These are phyloP conservation scores for Pseudochirops cupreus DNA, from an alignment of 2,797 vertebrate genomes.

Conservation along the genomic window DNA sequence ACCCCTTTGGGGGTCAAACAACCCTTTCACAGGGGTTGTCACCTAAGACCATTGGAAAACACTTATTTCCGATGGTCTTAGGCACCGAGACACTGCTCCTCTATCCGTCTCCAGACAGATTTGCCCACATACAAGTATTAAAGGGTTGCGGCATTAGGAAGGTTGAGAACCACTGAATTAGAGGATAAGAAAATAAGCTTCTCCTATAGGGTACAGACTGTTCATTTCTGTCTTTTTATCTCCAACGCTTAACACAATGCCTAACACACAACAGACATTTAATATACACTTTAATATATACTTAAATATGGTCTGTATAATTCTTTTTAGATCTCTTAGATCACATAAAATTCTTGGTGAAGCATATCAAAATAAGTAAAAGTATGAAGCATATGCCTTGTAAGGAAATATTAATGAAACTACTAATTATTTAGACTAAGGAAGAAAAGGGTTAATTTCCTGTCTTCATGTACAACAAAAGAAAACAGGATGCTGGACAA, in stretches of 20 bases:
- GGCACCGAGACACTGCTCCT: too few species aligned
- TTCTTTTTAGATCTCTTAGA: neutral
- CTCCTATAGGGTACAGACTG: neutral
- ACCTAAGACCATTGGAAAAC: too few species aligned
- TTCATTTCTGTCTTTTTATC: neutral
- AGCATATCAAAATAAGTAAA: constrained; percentile 33
- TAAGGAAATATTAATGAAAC: neutral
- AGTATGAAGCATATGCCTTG: neutral
- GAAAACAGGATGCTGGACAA: constrained; percentile 11
- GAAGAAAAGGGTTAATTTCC: constrained; percentile 30
- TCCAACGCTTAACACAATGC: neutral
- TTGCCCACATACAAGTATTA: too few species aligned
- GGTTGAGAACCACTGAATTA: too few species aligned
- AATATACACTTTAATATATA: neutral
- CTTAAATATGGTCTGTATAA: neutral
- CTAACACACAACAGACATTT: neutral
- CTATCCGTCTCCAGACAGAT: too few species aligned
- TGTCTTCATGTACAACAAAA: neutral
- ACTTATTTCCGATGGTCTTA: too few species aligned
- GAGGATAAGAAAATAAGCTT: constrained; percentile 7
- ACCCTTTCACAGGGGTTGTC: too few species aligned
- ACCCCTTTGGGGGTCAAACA: too few species aligned
- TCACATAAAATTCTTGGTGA: constrained; percentile 22
- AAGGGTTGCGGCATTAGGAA: too few species aligned
- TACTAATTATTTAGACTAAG: neutral